These are phyloP conservation scores for Drosophila siamana DNA, from an alignment of 2,888 invertebrate species.

Conservation along the genomic window DNA sequence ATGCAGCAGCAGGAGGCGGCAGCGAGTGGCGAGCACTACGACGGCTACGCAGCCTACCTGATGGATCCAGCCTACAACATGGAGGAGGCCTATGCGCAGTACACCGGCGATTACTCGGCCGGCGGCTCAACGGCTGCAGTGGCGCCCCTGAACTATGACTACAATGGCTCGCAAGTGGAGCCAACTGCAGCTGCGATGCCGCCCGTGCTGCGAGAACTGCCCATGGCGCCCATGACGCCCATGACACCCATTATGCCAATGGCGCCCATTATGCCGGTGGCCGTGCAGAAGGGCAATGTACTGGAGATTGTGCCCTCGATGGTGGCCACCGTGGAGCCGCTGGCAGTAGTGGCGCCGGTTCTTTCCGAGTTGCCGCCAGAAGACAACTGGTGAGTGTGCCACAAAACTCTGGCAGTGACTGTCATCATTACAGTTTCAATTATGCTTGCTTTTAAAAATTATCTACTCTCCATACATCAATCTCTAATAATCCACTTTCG, in stretches of 20 bases:
- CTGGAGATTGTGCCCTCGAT: constrained; percentile 83
- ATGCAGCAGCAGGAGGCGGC: constrained; percentile 40
- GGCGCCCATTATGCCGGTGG: constrained; percentile 63
- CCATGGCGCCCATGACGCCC: constrained; percentile 62
- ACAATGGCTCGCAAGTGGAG: constrained; percentile 34
- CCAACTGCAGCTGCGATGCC: constrained; percentile 8
- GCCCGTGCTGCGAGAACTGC: constrained; percentile 76
- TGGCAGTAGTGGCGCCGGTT: constrained; percentile 53
- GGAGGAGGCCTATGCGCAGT: constrained; percentile 74
- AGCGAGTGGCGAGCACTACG: constrained; percentile 65
- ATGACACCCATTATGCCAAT: not conserved
- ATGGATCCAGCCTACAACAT: constrained; percentile 69
- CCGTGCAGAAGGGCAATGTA: constrained; percentile 85
- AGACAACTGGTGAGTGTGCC: constrained; percentile 55
- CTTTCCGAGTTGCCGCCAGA: constrained; percentile 52
- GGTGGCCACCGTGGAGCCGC: constrained; percentile 28
- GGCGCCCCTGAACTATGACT: constrained; percentile 48
- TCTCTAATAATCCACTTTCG: no score
- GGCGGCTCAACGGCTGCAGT: not conserved
- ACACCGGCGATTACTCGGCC: constrained; percentile 65
- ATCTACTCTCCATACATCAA: no score
- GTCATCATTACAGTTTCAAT: no score
- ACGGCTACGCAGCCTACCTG: constrained; percentile 74
- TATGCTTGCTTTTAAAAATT: no score
- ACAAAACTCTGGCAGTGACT: no score